phyloP scores from a whole-genome alignment of 2,113 vertebrate genomes.

The Tychaedon coryphoeus region DNA sequence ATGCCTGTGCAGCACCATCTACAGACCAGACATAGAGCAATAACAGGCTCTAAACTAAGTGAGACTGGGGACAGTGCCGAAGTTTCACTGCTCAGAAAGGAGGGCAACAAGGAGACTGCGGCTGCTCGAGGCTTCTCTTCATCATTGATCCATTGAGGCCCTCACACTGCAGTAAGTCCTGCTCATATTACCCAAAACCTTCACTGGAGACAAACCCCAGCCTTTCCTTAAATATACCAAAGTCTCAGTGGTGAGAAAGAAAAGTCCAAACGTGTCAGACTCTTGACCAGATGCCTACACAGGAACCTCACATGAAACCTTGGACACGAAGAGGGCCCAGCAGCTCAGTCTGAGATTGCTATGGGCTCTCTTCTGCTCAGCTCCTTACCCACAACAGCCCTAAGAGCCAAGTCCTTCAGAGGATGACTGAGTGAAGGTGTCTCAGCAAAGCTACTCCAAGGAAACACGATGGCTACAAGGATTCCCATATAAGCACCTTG shows the following conservation, averaged over 20 bases:
- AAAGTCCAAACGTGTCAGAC: neutral
- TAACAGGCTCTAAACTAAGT: neutral
- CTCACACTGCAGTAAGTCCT: neutral
- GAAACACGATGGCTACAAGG: neutral
- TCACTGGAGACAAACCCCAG: neutral
- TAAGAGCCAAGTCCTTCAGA: neutral
- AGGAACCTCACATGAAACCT: neutral
- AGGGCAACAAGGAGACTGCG: neutral
- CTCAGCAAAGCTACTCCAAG: neutral
- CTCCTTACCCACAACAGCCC: neutral
- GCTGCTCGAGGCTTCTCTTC: neutral
- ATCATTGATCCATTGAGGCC: fast-evolving
- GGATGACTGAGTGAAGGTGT: neutral
- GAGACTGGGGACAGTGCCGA: neutral
- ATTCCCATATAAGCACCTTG: neutral
- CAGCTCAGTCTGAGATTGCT: neutral
- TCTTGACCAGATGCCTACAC: neutral
- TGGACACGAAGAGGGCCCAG: neutral
- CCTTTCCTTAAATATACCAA: neutral
- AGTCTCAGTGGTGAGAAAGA: neutral
- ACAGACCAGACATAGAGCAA: neutral
- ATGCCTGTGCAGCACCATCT: neutral
- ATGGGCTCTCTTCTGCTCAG: neutral
- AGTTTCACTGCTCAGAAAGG: neutral
- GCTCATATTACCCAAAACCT: neutral